Base-by-base conservation (phyloP, 2,888 invertebrate genomes). In the Cremastinae sp. region DNA sequence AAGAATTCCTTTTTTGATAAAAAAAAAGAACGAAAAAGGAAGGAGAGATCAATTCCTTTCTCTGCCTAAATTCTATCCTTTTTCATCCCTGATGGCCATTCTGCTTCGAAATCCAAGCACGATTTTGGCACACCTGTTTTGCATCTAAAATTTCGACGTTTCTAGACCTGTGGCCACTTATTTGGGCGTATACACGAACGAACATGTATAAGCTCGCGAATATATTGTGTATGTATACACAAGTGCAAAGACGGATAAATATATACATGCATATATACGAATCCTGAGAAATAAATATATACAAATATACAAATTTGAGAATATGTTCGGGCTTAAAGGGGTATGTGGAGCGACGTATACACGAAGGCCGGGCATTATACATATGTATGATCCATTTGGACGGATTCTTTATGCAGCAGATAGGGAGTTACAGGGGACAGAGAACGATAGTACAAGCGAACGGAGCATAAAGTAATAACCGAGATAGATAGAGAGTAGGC, bases 381-480 rank as follows among this genome's bases (percentile, higher is more conserved):
- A 61, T 61, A 22, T 62, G 36, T 62, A 65, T 22, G 53, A 41
- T 66, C 22, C 10, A 59, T 71, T 49, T 76, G 38, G 59, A 69
- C 65, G 43, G 70, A 70, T 36, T 58, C 61, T 59, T 53, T 8
- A 68, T 74, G 53, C 53, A 10, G 8, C 12, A 43, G 8, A 59
- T 43, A 16, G 28, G 43, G 54, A 71, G 58, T 68, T 79, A 65
- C 54, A 65, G 12, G 41, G 7, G 59, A 73, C 28, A 64, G 76
- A 41, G 56, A 34, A 1, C n/a, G 54, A 65, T 18, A 61, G 22
- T 20, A 41, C 10, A 7, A 38, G 49, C 36, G 20, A 68, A 75
- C 78, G 76, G 68, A 78, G 81, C 81, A 83, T 81, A 81, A 82
- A 81, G 81, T 83, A 84, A 82, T 82, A 82, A 84, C 83, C 80